Evolutionary conservation across 2,888 invertebrate genomes (phyloP).

Genomic region (Drosophila diplacantha): DNA sequence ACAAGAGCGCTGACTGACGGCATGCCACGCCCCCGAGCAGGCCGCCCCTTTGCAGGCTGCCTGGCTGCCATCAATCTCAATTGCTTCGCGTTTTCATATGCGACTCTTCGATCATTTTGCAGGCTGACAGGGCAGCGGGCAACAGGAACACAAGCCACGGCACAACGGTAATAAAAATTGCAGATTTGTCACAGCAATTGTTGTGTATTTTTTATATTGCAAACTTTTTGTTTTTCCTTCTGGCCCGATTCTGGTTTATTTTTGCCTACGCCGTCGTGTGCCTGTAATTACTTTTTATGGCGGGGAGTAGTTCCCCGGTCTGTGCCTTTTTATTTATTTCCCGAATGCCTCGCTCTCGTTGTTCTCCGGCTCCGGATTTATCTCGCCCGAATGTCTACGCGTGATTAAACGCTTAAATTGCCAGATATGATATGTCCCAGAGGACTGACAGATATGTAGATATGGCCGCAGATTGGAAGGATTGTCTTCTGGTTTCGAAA

Average conservation of each 20-base stretch:
- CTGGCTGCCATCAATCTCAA: slow-evolving; percentile 65
- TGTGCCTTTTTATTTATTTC: slow-evolving; percentile 29
- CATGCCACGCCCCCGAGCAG: slow-evolving; percentile 50
- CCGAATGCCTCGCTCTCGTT: slow-evolving; percentile 12
- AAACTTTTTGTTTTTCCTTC: slow-evolving; percentile 5
- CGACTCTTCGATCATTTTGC: slow-evolving; percentile 70
- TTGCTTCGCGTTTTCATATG: slow-evolving; percentile 72
- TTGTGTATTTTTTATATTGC: slow-evolving; percentile 31
- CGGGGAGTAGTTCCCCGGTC: slow-evolving; percentile 15
- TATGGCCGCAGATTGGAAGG: slow-evolving; percentile 16
- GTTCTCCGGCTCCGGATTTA: slow-evolving; percentile 47
- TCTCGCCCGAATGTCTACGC: slow-evolving; percentile 65
- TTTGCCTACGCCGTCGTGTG: slow-evolving; percentile 51
- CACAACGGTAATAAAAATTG: slow-evolving; percentile 63
- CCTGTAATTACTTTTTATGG: slow-evolving; percentile 67
- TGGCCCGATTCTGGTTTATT: slow-evolving; percentile 57
- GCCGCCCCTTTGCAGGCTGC: slow-evolving; percentile 23
- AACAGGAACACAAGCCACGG: slow-evolving; percentile 41
- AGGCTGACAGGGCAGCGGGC: slow-evolving; percentile 52
- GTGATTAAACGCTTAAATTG: slow-evolving; percentile 69
- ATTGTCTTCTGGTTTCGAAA: slow-evolving; percentile 44
- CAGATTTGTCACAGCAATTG: slow-evolving; percentile 69
- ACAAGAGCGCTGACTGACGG: slow-evolving; percentile 41
- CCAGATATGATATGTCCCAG: slow-evolving; percentile 62
- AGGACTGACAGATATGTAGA: slow-evolving; percentile 30